Evolutionary conservation across 1,140 invertebrate genomes (phyloP).

Genomic region (Orius insidiosus): DNA sequence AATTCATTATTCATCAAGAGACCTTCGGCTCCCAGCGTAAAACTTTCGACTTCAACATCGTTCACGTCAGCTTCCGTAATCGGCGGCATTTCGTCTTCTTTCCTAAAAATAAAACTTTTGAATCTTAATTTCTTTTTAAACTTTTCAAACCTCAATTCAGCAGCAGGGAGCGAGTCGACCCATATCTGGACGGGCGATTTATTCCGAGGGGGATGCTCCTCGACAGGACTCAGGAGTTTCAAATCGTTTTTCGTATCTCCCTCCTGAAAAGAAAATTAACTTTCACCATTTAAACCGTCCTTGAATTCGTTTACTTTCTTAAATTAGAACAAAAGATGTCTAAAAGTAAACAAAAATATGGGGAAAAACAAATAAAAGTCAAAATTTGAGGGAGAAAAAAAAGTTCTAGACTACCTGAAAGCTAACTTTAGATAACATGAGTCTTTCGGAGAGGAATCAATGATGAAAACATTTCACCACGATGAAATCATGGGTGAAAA

Average conservation of each 20-base stretch:
- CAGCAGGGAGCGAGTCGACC: slow-evolving; percentile 23
- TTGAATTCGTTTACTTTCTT: neutral
- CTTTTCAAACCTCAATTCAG: slow-evolving; percentile 2
- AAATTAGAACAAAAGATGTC: neutral
- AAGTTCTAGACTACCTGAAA: too few species aligned
- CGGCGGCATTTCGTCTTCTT: slow-evolving; percentile 12
- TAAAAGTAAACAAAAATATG: neutral
- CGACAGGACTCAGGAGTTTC: slow-evolving; percentile 10
- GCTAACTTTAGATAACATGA: too few species aligned
- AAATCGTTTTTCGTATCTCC: slow-evolving; percentile 1
- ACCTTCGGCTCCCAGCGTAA: slow-evolving; percentile 25
- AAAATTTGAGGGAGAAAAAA: neutral
- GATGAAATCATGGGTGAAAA: too few species aligned
- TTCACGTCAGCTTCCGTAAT: neutral
- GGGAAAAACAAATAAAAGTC: neutral
- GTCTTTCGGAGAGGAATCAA: too few species aligned
- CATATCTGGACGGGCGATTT: slow-evolving; percentile 25
- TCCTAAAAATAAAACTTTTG: slow-evolving; percentile 7
- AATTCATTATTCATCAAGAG: neutral
- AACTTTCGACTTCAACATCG: slow-evolving; percentile 20
- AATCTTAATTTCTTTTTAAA: neutral
- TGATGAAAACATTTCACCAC: too few species aligned
- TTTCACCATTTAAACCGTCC: neutral
- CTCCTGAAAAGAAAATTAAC: slow-evolving; percentile 7
- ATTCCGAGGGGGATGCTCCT: slow-evolving; percentile 18